Percentiles rank a stretch among this genome's conserved stretches.
Evolutionary conservation across 2,113 vertebrate genomes (phyloP).

Genomic region (Sylvia atricapilla): DNA sequence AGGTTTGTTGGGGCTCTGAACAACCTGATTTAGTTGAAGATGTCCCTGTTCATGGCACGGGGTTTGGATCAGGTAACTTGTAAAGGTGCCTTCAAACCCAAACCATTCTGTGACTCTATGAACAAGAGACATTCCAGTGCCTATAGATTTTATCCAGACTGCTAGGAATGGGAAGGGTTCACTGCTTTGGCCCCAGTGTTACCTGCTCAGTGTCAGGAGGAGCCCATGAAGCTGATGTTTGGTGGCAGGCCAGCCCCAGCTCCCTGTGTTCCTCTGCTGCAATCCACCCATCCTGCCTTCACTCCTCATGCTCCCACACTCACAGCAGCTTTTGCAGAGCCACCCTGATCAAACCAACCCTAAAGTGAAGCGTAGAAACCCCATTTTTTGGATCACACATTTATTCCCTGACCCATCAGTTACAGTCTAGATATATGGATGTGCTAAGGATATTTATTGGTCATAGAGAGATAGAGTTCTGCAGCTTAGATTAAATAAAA

Average conservation of each 20-base stretch:
- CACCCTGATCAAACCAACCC: neutral
- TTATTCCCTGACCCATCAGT: neutral
- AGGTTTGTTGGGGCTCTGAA: neutral
- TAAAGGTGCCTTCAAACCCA: neutral
- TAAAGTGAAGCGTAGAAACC: neutral
- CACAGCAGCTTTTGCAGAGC: neutral
- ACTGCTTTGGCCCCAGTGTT: neutral
- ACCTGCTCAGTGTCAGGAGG: neutral
- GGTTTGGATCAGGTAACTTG: neutral
- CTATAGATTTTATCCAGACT: neutral
- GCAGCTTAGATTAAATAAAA: neutral
- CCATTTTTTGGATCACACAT: neutral
- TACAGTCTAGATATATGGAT: neutral
- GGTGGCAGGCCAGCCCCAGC: neutral
- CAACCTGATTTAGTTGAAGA: neutral
- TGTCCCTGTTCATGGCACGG: neutral
- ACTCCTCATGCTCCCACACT: fast-evolving
- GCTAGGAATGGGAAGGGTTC: neutral
- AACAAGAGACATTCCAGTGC: neutral
- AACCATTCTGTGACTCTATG: neutral
- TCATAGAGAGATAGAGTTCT: neutral
- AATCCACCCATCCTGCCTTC: fast-evolving
- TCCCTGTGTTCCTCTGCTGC: neutral
- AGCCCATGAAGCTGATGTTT: neutral
- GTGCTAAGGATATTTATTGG: neutral